Base-by-base conservation (phyloP, 2,113 vertebrate species). In the Pogona vitticeps region DNA sequence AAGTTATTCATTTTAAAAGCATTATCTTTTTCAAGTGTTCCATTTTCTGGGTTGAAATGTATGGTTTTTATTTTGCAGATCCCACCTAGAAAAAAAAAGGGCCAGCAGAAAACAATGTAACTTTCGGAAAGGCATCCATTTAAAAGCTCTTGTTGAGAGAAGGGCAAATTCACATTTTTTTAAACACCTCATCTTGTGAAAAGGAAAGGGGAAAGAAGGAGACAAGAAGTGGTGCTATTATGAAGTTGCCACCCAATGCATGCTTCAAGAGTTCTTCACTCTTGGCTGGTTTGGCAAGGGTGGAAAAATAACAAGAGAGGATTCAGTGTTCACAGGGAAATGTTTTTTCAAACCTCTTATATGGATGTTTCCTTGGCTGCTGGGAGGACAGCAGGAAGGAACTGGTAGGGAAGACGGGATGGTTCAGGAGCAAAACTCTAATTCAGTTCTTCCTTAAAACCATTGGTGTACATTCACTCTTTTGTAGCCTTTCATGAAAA, bases 1-100 rank as follows among this genome's bases (percentile, higher is more conserved):
- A 31, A 65, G 92, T 83, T 96, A 96, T 95, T 93, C 95, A 95
- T 94, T 90, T 94, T 58, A 93, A 90, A 85, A 83, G 87, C 87
- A 92, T 96, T 95, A 95, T 95, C 92, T 93, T 94, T 92, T 95
- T 94, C 92, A 95, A 94, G 90, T 94, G 92, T 93, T 82, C 61
- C 84, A 91, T 68, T 95, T 95, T 86, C 72, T 94, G 94, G 92
- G 94, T 93, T 12, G 84, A 91, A 90, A 94, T 91, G 46, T 77
- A 91, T 83, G 86, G 92, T 80, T 80, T 97, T 96, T 95, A 94
- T 94, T 91, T n/a, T 93, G 83, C 87, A 95, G 91, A 95, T 94
- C 90, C 94, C 88, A 93, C 92, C 88, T 94, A 94, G 93, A 92
- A 90, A 94, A 94, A n/a, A 94, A 1, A 88, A 92, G 86, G 10